Evolutionary conservation across 1,140 invertebrate genomes (phyloP).

Genomic region (Octopus sinensis): DNA sequence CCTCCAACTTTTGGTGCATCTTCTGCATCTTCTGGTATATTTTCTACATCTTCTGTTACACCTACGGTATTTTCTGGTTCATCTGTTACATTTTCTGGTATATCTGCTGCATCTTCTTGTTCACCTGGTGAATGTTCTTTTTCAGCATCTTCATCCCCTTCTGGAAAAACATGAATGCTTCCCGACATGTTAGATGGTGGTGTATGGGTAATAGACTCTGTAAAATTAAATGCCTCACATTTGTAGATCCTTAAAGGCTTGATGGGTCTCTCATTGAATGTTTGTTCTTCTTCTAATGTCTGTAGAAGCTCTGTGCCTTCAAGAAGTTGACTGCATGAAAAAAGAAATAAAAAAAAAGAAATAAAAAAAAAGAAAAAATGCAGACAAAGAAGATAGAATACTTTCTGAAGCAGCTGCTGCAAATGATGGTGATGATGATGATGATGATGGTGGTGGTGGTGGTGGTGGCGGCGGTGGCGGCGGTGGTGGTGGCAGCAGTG

Average conservation of each 20-base stretch:
- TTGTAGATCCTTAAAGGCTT: constrained; percentile 57
- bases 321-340: constrained; percentile 52
- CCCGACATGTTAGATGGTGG: neutral
- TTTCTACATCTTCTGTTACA: neutral
- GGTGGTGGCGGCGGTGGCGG: no score
- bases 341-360: constrained; percentile 18
- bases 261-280: constrained; percentile 58
- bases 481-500: no score
- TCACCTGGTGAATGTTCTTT: neutral
- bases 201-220: neutral
- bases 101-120: neutral
- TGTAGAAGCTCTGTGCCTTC: constrained; percentile 54
- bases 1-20: no score
- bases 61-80: constrained; percentile 15
- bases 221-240: constrained; percentile 39
- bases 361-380: neutral
- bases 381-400: no score
- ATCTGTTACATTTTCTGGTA: constrained; percentile 8
- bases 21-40: no score
- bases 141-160: neutral
- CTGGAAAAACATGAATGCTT: neutral
- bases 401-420: no score
- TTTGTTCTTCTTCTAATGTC: constrained; percentile 51
- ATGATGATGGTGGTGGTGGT: no score
- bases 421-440: no score